Evolutionary conservation across 2,888 invertebrate species (phyloP).

Genomic region (Synergus laeviventris): DNA sequence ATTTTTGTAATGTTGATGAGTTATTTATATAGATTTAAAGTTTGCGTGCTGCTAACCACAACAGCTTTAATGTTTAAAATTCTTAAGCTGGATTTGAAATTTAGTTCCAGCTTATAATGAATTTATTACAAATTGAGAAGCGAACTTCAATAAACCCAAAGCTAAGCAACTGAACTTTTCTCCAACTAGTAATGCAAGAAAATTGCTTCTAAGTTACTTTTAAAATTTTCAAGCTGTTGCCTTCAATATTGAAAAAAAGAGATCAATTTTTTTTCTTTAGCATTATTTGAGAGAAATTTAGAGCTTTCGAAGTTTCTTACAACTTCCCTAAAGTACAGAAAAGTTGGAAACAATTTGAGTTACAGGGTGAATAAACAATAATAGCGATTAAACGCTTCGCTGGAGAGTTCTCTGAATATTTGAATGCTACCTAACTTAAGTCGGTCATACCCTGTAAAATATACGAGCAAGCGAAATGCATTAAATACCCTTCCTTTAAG

Average conservation of each 20-base stretch:
- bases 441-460: conserved; percentile 1
- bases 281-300: conserved; percentile 25
- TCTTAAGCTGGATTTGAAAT: neutral
- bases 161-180: neutral
- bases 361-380: conserved; percentile 28
- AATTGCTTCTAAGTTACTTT: neutral
- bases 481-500: neutral
- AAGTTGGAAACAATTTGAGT: conserved; percentile 22
- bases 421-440: conserved; percentile 1
- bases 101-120: neutral
- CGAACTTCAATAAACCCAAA: neutral
- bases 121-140: neutral
- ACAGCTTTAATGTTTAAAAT: too few species aligned
- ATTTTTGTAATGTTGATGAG: conserved; percentile 22
- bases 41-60: neutral
- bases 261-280: neutral
- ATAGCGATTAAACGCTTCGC: conserved; percentile 22
- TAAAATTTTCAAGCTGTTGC: neutral
- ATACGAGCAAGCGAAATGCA: neutral
- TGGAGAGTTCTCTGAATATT: conserved; percentile 6
- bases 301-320: neutral
- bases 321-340: neutral
- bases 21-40: conserved; percentile 5
- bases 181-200: neutral
- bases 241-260: neutral